Evolutionary conservation across 2,113 vertebrate species (phyloP).

Genomic region (Sciurus niger): DNA sequence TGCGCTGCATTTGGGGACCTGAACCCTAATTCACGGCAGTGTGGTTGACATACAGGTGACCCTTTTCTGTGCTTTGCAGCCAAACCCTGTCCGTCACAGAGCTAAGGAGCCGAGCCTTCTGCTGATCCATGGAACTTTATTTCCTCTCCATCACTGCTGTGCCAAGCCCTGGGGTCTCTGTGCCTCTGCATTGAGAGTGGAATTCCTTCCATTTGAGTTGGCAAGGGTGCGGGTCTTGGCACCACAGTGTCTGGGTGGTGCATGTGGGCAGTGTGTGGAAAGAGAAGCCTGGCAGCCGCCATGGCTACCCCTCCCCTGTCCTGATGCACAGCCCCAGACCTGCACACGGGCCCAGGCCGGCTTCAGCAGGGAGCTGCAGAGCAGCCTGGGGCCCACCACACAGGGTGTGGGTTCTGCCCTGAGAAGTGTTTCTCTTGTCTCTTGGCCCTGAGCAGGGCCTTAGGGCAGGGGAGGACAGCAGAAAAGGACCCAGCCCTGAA

Average conservation of each 20-base stretch:
- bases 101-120: rapidly evolving
- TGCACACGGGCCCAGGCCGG: rapidly evolving
- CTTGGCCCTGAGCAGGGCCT: not conserved
- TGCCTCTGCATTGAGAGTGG: not conserved
- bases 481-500: not conserved
- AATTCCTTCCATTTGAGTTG: not conserved
- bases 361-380: not conserved
- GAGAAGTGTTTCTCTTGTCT: not conserved
- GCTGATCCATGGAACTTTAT: not conserved
- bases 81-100: rapidly evolving
- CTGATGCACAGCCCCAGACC: not conserved
- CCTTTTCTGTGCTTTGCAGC: not conserved
- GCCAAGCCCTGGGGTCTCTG: not conserved
- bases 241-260: not conserved
- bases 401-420: not conserved
- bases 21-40: too few relatives aligned
- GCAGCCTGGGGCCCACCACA: not conserved
- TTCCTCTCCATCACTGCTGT: not conserved
- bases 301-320: not conserved
- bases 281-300: too few relatives aligned
- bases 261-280: rapidly evolving
- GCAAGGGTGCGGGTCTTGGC: not conserved
- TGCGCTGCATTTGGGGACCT: too few relatives aligned
- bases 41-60: not conserved
- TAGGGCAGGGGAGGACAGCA: not conserved